Evolutionary conservation across 2,113 vertebrate species (phyloP), one percentile per base, ranked within the genome.

Genomic region (Azemiops feae): DNA sequence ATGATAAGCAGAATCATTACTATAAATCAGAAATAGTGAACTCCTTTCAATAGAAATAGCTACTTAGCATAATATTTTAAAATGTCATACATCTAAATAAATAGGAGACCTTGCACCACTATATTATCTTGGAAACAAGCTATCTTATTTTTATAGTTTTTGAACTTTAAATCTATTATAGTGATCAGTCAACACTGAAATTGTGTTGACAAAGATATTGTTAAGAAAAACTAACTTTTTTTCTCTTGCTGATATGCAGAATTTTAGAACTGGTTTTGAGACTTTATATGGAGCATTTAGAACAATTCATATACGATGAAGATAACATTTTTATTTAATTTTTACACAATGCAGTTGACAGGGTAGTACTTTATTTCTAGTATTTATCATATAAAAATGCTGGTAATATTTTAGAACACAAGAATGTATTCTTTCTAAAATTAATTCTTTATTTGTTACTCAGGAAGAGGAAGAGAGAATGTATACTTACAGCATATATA

Each of bases 101-200:
- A 92, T 10, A 87, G 88, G 18, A 93, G 87, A 2, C 43, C 86
- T 92, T 95, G 86, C 93, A 91, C 91, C n/a, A 25, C 50, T 64
- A 43, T 94, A 74, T 45, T 91, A 52, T 22, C 18, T 89, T 91
- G 88, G 95, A 96, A 96, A 95, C 23, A 69, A 88, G 85, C 92
- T 92, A n/a, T 93, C 52, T 96, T 93, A 96, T 97, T 96, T 96
- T 92, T 97, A 69, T 55, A 95, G 52, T 92, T 92, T 97, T 96
- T 93, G 96, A 96, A 96, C 34, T 58, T 94, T 93, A 95, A 97
- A 96, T 96, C 92, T 95, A 86, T 96, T 96, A 92, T 34, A 94
- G 92, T 0, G 2, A 96, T 60, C 58, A 60, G 8, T 60, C 58
- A 60, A 30, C 95, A 96, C 88, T 89, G 52, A 94, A 94, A 18